phyloP scores from a whole-genome alignment of 2,888 invertebrate genomes.

The Carpatolechia fugitivella region DNA sequence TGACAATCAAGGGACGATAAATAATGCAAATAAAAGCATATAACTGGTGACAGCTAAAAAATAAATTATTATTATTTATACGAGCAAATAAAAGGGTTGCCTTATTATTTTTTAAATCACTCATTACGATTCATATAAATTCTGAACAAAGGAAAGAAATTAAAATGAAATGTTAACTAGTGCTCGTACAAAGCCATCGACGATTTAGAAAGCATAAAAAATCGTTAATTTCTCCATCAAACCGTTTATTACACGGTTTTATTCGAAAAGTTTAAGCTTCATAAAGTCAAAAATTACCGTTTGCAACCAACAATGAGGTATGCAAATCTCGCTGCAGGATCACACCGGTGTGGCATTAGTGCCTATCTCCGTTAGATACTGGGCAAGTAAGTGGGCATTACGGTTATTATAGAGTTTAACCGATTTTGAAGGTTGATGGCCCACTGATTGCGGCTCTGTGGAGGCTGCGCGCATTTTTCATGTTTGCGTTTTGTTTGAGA shows the following conservation, averaged over 20 bases:
- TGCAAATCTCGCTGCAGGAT: constrained; percentile 60
- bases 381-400: constrained; percentile 45
- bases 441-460: constrained; percentile 30
- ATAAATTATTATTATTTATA: no score
- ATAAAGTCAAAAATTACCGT: constrained; percentile 56
- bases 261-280: constrained; percentile 28
- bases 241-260: constrained; percentile 31
- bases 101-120: no score
- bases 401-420: constrained; percentile 55
- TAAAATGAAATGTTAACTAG: neutral
- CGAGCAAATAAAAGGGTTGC: no score
- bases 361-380: constrained; percentile 49
- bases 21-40: constrained; percentile 19
- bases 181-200: neutral
- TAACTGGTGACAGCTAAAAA: no score
- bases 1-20: neutral
- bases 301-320: constrained; percentile 69
- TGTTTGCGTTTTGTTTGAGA: neutral
- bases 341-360: constrained; percentile 55
- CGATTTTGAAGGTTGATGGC: constrained; percentile 36
- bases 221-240: constrained; percentile 50
- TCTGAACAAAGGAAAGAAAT: neutral
- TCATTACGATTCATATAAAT: no score
- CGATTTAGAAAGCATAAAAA: constrained; percentile 55
- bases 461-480: neutral